Percentiles rank a stretch among this genome's conserved stretches.
phyloP scores from a whole-genome alignment of 2,888 invertebrate genomes.

The Hirtodrosophila cameraria region DNA sequence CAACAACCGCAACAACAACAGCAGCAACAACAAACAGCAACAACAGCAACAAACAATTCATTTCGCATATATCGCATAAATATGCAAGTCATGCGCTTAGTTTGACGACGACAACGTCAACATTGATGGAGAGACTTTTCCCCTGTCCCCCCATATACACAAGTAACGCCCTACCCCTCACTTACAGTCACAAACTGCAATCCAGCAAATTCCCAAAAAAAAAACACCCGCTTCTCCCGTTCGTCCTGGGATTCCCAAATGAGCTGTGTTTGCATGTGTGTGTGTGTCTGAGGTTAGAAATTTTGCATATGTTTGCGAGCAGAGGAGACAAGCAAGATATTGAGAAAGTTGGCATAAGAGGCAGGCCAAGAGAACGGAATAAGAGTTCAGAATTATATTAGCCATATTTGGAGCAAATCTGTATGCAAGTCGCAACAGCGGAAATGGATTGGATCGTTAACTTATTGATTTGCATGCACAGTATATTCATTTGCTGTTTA shows the following conservation, averaged over 20 bases:
- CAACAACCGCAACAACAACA: conserved; percentile 24
- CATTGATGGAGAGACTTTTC: conserved; percentile 24
- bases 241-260: conserved; percentile 25
- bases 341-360: conserved; percentile 12
- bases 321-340: conserved; percentile 7
- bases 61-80: conserved; percentile 68
- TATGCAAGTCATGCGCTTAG: conserved; percentile 73
- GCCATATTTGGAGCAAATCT: conserved; percentile 48
- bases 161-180: background rate
- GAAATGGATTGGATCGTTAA: conserved; percentile 61
- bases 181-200: conserved; percentile 33
- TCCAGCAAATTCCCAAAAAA: conserved; percentile 32
- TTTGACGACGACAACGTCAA: conserved; percentile 46
- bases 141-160: background rate
- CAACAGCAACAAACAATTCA: conserved; percentile 59
- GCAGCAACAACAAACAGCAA: background rate
- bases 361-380: background rate
- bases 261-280: conserved; percentile 9
- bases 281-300: conserved; percentile 25
- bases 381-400: conserved; percentile 20
- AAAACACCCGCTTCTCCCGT: conserved; percentile 11
- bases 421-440: conserved; percentile 55
- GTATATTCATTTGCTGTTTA: conserved; percentile 28
- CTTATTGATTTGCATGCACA: conserved; percentile 57
- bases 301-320: conserved; percentile 21